phyloP scores from a whole-genome alignment of 2,888 invertebrate species.

The Tolmerus cingulatus region DNA sequence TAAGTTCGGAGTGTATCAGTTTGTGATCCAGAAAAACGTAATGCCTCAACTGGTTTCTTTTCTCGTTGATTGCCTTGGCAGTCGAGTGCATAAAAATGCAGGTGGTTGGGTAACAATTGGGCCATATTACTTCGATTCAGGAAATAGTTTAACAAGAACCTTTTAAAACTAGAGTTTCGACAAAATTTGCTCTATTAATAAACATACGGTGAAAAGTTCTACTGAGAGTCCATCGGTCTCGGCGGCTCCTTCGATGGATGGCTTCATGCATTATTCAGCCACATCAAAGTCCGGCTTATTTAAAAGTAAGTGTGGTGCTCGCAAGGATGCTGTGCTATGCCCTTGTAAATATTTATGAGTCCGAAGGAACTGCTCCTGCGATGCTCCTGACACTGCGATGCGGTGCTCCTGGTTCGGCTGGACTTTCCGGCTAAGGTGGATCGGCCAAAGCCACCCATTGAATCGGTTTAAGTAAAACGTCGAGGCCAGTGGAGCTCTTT shows the following conservation, averaged over 20 bases:
- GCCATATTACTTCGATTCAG: neutral
- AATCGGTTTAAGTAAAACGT: constrained; percentile 29
- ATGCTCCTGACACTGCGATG: neutral
- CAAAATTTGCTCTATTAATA: constrained; percentile 7
- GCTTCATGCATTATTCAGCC: constrained; percentile 47
- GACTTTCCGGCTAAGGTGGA: constrained; percentile 34
- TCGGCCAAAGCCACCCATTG: constrained; percentile 10
- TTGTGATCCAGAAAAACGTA: too few species aligned
- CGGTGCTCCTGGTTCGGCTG: neutral
- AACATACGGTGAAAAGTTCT: constrained; percentile 17
- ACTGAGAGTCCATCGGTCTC: neutral
- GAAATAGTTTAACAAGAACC: neutral
- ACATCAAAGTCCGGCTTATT: constrained; percentile 48
- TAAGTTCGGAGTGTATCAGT: too few species aligned
- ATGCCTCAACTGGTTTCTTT: too few species aligned
- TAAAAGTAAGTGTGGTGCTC: constrained; percentile 44
- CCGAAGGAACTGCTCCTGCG: constrained; percentile 6
- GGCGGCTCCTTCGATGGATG: constrained; percentile 13
- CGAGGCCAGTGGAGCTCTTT: neutral
- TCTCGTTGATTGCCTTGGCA: neutral
- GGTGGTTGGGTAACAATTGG: neutral
- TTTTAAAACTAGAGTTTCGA: neutral
- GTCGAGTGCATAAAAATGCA: neutral
- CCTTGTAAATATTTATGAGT: constrained; percentile 48
- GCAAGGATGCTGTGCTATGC: constrained; percentile 31